phyloP scores from a whole-genome alignment of 2,797 vertebrate species.

The Girardinus metallicus region DNA sequence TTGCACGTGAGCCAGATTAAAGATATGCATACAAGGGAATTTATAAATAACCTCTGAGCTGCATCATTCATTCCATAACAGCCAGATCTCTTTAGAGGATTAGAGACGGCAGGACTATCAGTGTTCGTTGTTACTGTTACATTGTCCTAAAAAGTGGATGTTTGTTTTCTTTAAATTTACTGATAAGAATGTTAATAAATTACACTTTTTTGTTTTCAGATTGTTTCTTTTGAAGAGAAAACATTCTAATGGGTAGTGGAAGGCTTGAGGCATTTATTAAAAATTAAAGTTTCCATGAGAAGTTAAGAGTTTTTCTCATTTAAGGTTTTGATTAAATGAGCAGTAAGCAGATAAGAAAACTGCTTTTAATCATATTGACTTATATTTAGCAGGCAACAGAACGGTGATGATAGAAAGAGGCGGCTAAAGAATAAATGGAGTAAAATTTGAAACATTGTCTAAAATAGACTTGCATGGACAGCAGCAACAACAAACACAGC shows the following conservation, averaged over 20 bases:
- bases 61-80: constrained; percentile 37
- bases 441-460: neutral
- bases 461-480: neutral
- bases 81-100: constrained; percentile 41
- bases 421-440: neutral
- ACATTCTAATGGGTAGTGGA: neutral
- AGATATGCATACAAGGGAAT: neutral
- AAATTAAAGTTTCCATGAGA: neutral
- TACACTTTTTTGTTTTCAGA: neutral
- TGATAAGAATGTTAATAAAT: neutral
- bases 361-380: neutral
- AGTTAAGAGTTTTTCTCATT: neutral
- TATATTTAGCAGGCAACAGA: neutral
- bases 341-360: neutral
- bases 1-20: constrained; percentile 53
- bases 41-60: constrained; percentile 61
- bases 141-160: neutral
- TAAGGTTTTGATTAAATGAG: neutral
- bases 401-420: neutral
- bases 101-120: neutral
- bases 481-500: neutral
- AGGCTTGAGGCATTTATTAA: neutral
- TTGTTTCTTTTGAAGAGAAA: neutral
- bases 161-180: neutral
- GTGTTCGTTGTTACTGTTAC: constrained; percentile 3